Evolutionary conservation across 2,797 vertebrate species (phyloP).

Genomic region (Sorex maritimensis): DNA sequence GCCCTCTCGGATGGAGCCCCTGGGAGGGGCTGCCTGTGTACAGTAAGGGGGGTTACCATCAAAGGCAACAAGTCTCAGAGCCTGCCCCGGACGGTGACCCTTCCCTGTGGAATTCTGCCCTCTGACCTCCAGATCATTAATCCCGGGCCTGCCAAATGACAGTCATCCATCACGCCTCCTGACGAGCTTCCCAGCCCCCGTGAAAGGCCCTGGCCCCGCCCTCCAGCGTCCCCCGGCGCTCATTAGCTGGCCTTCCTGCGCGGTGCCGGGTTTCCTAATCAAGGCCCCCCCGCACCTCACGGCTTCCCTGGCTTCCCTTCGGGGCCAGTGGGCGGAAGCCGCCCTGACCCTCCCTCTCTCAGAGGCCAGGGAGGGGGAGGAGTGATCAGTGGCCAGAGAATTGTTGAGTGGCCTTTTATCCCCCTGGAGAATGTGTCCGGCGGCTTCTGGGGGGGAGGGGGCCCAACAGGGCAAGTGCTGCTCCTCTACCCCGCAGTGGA

Average conservation of each 20-base stretch:
- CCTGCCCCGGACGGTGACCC: constrained; percentile 91
- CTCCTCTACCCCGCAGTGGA: background rate
- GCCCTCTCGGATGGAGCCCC: background rate
- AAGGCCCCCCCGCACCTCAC: constrained; percentile 85
- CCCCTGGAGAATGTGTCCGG: constrained; percentile 70
- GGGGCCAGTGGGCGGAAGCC: constrained; percentile 78
- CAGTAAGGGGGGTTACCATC: constrained; percentile 90
- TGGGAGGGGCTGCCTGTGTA: constrained; percentile 77
- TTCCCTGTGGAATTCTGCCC: constrained; percentile 95
- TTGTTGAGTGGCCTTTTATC: constrained; percentile 69
- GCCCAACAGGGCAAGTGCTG: background rate
- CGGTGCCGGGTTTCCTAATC: constrained; percentile 86
- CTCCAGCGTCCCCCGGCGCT: constrained; percentile 84
- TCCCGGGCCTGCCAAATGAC: constrained; percentile 96
- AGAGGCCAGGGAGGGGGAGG: constrained; percentile 56
- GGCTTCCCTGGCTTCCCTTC: constrained; percentile 84
- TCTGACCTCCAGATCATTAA: constrained; percentile 97
- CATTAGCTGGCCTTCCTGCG: constrained; percentile 89
- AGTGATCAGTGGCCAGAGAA: constrained; percentile 72
- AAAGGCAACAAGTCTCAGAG: constrained; percentile 92
- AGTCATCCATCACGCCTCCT: constrained; percentile 94
- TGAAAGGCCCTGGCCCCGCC: constrained; percentile 89
- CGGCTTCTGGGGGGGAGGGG: background rate
- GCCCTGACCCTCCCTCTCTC: constrained; percentile 77
- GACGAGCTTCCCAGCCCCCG: constrained; percentile 90